Conservation (phyloP, 2,888 invertebrate genomes). For the Tineola bisselliella region DNA sequence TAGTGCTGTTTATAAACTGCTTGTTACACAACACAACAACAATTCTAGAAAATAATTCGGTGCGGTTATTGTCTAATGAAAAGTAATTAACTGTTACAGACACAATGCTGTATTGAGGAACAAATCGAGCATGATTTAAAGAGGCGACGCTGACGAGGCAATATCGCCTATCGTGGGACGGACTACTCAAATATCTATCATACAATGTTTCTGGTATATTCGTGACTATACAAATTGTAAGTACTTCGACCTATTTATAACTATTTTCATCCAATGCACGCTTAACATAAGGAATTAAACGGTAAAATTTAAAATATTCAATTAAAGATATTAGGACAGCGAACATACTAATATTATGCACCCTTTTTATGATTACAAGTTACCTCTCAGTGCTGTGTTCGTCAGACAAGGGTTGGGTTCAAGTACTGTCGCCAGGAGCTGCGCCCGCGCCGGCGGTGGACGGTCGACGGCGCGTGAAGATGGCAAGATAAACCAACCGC, state of each 20-base stretch:
- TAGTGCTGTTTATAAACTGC: background rate
- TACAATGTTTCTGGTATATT: background rate
- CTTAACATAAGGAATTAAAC: no score
- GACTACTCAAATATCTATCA: slow-evolving; percentile 3
- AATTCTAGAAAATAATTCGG: slow-evolving; percentile 8
- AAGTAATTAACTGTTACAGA: slow-evolving; percentile 61
- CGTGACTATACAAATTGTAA: slow-evolving; percentile 3
- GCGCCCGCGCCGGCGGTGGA: slow-evolving; percentile 28
- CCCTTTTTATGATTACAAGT: background rate
- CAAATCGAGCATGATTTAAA: slow-evolving; percentile 46
- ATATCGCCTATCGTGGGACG: slow-evolving; percentile 32
- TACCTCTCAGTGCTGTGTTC: background rate
- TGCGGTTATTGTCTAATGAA: slow-evolving; percentile 59
- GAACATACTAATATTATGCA: background rate
- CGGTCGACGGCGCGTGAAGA: slow-evolving; percentile 46
- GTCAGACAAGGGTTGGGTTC: background rate
- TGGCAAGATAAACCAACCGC: slow-evolving; percentile 48
- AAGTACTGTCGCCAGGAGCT: slow-evolving; percentile 1
- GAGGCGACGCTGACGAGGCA: slow-evolving; percentile 62
- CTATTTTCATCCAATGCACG: background rate
- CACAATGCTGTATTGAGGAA: slow-evolving; percentile 53
- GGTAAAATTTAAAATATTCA: no score
- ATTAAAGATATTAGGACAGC: no score
- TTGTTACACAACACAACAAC: slow-evolving; percentile 8
- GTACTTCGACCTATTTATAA: background rate